These are phyloP conservation scores for Eucriotettix oculatus DNA, from an alignment of 2,888 invertebrate genomes.

Conservation along the genomic window DNA sequence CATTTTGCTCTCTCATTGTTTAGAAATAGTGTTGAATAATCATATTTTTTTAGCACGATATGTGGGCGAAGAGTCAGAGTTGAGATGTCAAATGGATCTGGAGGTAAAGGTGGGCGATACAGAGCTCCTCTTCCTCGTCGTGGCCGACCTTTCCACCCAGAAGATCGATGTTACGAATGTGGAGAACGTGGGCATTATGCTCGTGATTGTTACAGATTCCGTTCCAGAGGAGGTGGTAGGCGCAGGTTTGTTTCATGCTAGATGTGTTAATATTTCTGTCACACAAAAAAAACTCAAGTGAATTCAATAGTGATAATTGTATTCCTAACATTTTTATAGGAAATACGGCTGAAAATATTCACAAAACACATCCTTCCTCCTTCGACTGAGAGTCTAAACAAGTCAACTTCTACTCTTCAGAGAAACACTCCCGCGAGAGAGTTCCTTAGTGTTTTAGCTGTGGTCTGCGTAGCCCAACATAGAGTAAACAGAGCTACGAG, in stretches of 20 bases:
- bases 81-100: conserved; percentile 80
- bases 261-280: background rate
- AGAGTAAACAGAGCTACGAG: background rate
- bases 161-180: conserved; percentile 88
- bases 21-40: too few relatives aligned
- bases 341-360: conserved; percentile 12
- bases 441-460: background rate
- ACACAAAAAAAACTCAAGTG: conserved; percentile 3
- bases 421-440: background rate
- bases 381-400: conserved; percentile 4
- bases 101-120: conserved; percentile 26
- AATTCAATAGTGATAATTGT: conserved; percentile 11
- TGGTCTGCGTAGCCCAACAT: background rate
- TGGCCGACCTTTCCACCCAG: conserved; percentile 68
- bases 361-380: conserved; percentile 8
- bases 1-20: too few relatives aligned
- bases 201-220: conserved; percentile 66
- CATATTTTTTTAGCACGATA: conserved; percentile 37
- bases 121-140: conserved; percentile 19
- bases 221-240: conserved; percentile 27
- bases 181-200: conserved; percentile 89
- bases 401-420: conserved; percentile 2
- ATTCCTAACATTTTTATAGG: conserved; percentile 15
- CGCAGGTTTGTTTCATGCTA: conserved; percentile 19
- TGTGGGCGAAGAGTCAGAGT: conserved; percentile 83